A percentile compares a stretch with the other conserved stretches of the same genome.
Evolutionary conservation across 2,797 vertebrate species (phyloP).

Genomic region (Manis crassicaudata): DNA sequence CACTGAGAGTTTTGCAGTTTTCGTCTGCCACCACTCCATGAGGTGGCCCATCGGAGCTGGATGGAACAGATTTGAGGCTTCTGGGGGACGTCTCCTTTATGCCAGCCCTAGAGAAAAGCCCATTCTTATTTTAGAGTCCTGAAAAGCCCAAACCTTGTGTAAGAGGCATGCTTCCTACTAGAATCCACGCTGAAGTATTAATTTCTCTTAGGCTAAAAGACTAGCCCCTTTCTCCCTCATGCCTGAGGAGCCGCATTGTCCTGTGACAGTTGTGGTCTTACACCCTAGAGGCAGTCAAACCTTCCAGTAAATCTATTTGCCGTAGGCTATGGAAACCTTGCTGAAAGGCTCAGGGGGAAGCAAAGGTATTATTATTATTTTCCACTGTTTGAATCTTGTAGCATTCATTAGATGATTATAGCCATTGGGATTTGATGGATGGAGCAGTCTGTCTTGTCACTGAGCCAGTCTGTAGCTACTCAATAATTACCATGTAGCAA

Average conservation of each 20-base stretch:
- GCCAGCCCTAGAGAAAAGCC: background rate
- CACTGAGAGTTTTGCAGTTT: background rate
- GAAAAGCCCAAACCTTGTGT: background rate
- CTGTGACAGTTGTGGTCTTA: background rate
- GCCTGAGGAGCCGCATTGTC: background rate
- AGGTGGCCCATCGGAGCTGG: background rate
- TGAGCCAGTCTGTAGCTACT: slow-evolving; percentile 34
- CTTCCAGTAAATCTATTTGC: background rate
- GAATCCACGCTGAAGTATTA: background rate
- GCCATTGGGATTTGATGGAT: slow-evolving; percentile 66
- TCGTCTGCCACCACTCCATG: background rate
- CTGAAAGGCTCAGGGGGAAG: slow-evolving; percentile 49
- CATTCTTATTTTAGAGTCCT: background rate
- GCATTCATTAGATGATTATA: slow-evolving; percentile 60
- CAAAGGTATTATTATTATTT: slow-evolving; percentile 71
- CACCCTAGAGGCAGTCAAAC: background rate
- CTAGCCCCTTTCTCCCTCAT: background rate
- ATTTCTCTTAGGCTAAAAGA: background rate
- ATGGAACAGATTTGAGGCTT: background rate
- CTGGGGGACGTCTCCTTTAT: background rate
- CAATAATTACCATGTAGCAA: slow-evolving; percentile 52
- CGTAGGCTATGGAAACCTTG: slow-evolving; percentile 12
- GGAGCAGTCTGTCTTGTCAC: slow-evolving; percentile 48
- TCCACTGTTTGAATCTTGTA: slow-evolving; percentile 60
- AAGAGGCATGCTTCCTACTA: background rate